These are phyloP conservation scores for Pheucticus melanocephalus DNA, from an alignment of 2,113 vertebrate species.

Conservation along the genomic window DNA sequence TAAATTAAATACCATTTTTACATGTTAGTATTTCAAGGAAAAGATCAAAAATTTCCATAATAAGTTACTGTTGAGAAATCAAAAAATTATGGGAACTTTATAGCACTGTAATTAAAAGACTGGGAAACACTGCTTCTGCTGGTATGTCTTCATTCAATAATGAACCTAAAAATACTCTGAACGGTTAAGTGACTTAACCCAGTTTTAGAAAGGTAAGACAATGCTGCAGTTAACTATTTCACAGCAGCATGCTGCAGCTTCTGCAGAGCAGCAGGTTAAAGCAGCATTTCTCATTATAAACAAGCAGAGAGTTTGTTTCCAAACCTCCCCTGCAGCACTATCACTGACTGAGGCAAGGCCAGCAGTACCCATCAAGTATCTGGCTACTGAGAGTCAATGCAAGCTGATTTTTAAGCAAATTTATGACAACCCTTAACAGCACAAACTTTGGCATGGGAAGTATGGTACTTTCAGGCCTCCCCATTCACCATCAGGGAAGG, in stretches of 20 bases:
- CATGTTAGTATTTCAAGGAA: neutral
- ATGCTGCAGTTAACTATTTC: neutral
- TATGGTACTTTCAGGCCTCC: neutral
- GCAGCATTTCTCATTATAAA: neutral
- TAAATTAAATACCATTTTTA: conserved; percentile 46
- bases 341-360: neutral
- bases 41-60: neutral
- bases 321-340: neutral
- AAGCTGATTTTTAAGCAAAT: neutral
- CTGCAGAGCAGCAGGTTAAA: neutral
- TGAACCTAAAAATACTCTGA: conserved; percentile 44
- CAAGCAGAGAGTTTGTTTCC: neutral
- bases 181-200: conserved; percentile 14
- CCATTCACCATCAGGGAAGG: neutral
- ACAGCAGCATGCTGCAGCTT: neutral
- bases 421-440: neutral
- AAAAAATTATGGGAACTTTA: neutral
- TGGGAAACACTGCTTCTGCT: neutral
- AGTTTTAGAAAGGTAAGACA: conserved; percentile 11
- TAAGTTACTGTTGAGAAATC: neutral
- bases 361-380: neutral
- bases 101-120: neutral
- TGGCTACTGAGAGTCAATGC: neutral
- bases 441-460: neutral
- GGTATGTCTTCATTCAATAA: neutral